phyloP scores from a whole-genome alignment of 2,113 vertebrate genomes.

The Mirounga angustirostris region DNA sequence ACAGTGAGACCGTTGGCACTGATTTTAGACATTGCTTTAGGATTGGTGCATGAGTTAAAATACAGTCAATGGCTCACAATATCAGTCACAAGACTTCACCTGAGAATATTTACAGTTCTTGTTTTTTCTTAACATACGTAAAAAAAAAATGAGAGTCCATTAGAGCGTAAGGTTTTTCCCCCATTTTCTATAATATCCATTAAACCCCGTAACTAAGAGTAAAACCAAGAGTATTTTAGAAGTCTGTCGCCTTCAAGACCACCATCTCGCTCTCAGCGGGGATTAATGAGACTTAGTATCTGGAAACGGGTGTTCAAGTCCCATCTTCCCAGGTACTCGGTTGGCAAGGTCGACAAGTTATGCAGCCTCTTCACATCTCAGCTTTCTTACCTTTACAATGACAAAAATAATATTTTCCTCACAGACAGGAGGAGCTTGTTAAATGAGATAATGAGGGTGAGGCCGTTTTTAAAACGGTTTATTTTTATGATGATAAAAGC shows the following conservation, averaged over 20 bases:
- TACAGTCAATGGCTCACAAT: rapidly evolving
- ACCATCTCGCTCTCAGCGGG: not conserved
- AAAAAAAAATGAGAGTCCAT: not conserved
- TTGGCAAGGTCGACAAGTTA: rapidly evolving
- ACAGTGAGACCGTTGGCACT: not conserved
- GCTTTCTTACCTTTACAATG: not conserved
- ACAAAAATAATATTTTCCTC: not conserved
- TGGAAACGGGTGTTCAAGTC: not conserved
- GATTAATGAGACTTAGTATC: not conserved
- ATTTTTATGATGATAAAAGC: not conserved
- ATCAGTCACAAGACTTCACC: not conserved
- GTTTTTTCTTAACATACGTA: not conserved
- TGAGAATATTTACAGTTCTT: not conserved
- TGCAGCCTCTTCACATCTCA: not conserved
- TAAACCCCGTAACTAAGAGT: not conserved
- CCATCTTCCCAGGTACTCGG: no score
- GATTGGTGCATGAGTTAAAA: not conserved
- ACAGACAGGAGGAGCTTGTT: no score
- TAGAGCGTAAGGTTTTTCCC: not conserved
- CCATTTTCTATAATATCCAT: not conserved
- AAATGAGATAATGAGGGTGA: not conserved
- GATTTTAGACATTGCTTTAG: not conserved
- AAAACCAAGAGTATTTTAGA: not conserved
- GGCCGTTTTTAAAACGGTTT: not conserved
- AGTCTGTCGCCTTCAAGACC: not conserved